Evolutionary conservation across 1,140 invertebrate genomes (phyloP).

Genomic region (Leguminivora glycinivorella): DNA sequence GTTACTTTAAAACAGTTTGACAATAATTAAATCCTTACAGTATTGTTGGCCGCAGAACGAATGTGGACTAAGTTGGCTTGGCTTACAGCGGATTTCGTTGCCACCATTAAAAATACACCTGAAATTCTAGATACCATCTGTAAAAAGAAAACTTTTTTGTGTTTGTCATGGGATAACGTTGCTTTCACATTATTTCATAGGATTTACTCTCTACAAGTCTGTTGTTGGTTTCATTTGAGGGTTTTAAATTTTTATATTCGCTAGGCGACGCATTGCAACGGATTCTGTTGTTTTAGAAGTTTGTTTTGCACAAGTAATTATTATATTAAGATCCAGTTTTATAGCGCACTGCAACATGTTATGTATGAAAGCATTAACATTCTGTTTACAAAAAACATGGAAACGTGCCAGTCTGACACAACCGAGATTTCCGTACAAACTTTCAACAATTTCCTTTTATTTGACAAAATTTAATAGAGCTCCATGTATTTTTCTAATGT

Average conservation of each 20-base stretch:
- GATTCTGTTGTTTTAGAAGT: neutral
- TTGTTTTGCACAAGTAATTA: neutral
- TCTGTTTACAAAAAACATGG: neutral
- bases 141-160: neutral
- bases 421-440: too few species aligned
- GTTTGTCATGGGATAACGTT: neutral
- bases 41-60: neutral
- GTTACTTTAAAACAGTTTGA: conserved; percentile 1
- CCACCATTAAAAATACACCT: neutral
- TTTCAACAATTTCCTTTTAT: too few species aligned
- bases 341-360: neutral
- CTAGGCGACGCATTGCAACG: neutral
- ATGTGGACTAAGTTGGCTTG: conserved; percentile 2
- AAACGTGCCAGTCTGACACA: neutral
- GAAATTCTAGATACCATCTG: neutral
- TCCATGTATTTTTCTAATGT: too few species aligned
- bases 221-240: neutral
- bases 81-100: neutral
- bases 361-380: neutral
- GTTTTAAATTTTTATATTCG: neutral
- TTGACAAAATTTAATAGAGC: too few species aligned
- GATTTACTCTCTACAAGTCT: neutral
- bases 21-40: conserved; percentile 11
- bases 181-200: neutral
- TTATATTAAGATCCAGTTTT: neutral